Evolutionary conservation across 1,140 invertebrate genomes (phyloP).

Genomic region (Lasioglossum baleicum): DNA sequence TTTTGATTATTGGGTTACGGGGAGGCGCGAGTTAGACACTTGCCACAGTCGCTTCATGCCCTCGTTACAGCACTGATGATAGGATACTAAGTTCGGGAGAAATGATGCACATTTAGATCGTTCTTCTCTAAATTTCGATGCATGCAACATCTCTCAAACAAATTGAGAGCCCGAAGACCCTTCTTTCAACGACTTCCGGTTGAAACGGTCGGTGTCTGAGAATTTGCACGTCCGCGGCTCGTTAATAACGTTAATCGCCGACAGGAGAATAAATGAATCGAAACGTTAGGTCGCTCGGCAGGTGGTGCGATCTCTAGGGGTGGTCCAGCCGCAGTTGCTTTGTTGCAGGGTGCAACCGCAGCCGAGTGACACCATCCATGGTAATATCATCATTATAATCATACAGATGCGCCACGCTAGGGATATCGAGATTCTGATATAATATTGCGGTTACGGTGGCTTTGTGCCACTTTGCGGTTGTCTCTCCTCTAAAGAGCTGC

Average conservation of each 20-base stretch:
- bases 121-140: too few species aligned
- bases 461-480: conserved; percentile 28
- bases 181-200: background rate
- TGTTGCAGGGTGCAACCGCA: conserved; percentile 24
- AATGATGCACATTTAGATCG: too few species aligned
- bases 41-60: too few species aligned
- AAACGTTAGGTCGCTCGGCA: conserved; percentile 2
- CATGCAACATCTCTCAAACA: too few species aligned
- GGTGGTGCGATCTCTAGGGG: conserved; percentile 49
- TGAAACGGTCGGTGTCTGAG: too few species aligned
- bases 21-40: too few species aligned
- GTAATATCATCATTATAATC: conserved; percentile 62
- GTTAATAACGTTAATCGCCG: conserved; percentile 9
- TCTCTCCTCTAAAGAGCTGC: conserved; percentile 20
- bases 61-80: too few species aligned
- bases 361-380: conserved; percentile 28
- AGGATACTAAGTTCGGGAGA: too few species aligned
- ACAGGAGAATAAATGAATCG: conserved; percentile 1
- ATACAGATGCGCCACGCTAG: conserved; percentile 46
- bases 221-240: conserved; percentile 5
- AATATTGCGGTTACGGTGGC: conserved; percentile 50
- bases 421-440: conserved; percentile 16
- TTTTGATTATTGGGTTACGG: too few species aligned
- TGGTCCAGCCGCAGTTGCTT: conserved; percentile 36
- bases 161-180: too few species aligned